phyloP scores from a whole-genome alignment of 2,797 vertebrate species.

The Psittacula derbiana region DNA sequence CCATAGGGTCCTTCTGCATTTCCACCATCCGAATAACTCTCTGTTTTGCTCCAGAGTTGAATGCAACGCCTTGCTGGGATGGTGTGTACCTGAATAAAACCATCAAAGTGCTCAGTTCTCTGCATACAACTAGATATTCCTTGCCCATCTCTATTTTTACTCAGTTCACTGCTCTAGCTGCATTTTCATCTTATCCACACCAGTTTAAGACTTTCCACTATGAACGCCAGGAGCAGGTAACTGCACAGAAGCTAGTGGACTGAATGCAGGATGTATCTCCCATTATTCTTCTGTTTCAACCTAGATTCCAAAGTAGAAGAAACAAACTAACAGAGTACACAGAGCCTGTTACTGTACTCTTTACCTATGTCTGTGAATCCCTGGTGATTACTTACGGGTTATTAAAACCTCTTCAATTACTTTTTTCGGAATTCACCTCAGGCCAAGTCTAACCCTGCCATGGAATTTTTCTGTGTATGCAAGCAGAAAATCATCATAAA shows the following conservation, averaged over 20 bases:
- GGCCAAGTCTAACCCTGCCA: neutral
- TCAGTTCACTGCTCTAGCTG: neutral
- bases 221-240: neutral
- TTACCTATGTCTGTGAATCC: neutral
- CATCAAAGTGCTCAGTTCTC: neutral
- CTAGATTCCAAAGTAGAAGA: neutral
- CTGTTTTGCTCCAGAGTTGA: conserved; percentile 98
- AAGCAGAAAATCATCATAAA: neutral
- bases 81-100: conserved; percentile 88
- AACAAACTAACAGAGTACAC: neutral
- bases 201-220: neutral
- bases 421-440: neutral
- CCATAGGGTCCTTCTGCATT: conserved; percentile 99
- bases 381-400: neutral
- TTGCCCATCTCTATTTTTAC: neutral
- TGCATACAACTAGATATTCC: neutral
- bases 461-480: neutral
- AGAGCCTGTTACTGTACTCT: neutral
- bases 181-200: neutral
- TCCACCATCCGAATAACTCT: conserved; percentile 99
- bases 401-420: neutral
- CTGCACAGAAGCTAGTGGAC: neutral
- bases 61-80: conserved; percentile 97
- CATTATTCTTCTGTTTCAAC: neutral
- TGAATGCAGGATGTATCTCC: neutral